Percentiles rank a stretch among this genome's conserved stretches.
phyloP scores from a whole-genome alignment of 2,888 invertebrate species.

The Yponomeuta sedellus region DNA sequence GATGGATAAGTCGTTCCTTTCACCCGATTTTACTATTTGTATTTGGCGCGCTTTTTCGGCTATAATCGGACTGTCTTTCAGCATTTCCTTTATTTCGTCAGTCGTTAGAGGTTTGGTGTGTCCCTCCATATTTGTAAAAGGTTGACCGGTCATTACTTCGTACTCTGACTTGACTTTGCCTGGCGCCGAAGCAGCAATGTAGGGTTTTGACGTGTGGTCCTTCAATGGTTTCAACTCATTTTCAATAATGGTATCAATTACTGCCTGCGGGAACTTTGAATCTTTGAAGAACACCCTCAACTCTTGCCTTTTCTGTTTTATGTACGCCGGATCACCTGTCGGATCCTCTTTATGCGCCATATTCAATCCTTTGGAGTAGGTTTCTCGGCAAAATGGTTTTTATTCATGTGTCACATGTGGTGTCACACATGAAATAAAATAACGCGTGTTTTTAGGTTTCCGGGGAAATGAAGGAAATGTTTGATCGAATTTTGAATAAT shows the following conservation, averaged over 20 bases:
- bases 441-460: slow-evolving; percentile 30
- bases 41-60: slow-evolving; percentile 63
- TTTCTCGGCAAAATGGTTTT: slow-evolving; percentile 7
- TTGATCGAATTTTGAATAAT: slow-evolving; percentile 43
- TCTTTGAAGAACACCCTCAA: slow-evolving; percentile 52
- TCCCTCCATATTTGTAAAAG: slow-evolving; percentile 55
- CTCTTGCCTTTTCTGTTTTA: slow-evolving; percentile 51
- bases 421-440: slow-evolving; percentile 18
- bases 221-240: slow-evolving; percentile 54
- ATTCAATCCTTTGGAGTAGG: slow-evolving; percentile 7
- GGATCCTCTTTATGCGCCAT: slow-evolving; percentile 37
- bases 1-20: slow-evolving; percentile 36
- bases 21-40: slow-evolving; percentile 45
- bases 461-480: slow-evolving; percentile 30
- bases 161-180: slow-evolving; percentile 56
- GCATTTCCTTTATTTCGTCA: slow-evolving; percentile 48
- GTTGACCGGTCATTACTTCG: slow-evolving; percentile 68
- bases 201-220: slow-evolving; percentile 36
- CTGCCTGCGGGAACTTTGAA: slow-evolving; percentile 44
- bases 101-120: slow-evolving; percentile 43
- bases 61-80: slow-evolving; percentile 54
- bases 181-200: slow-evolving; percentile 52
- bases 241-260: slow-evolving; percentile 52
- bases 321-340: slow-evolving; percentile 33
- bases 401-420: slow-evolving; percentile 16